Evolutionary conservation across 2,888 invertebrate species (phyloP).

Genomic region (Alcis repandata): DNA sequence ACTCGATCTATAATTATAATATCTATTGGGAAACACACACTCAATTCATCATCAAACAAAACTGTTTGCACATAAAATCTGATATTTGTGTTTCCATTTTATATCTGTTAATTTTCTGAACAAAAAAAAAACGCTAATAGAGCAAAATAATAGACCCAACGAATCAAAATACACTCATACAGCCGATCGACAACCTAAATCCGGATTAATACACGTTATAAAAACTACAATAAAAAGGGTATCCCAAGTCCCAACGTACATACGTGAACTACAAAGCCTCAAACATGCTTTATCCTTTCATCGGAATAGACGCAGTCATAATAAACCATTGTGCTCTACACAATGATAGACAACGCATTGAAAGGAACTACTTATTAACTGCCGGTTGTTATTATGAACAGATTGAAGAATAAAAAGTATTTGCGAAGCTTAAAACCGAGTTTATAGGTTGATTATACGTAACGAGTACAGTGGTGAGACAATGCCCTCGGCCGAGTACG

Average conservation of each 20-base stretch:
- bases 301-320: conserved; percentile 43
- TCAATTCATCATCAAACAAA: too few species aligned
- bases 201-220: conserved; percentile 28
- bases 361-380: conserved; percentile 22
- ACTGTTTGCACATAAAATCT: too few species aligned
- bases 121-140: neutral
- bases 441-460: too few species aligned
- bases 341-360: conserved; percentile 36
- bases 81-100: too few species aligned
- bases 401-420: conserved; percentile 22
- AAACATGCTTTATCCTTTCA: conserved; percentile 37
- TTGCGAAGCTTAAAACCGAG: neutral
- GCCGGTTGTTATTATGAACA: conserved; percentile 15
- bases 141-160: neutral
- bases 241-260: conserved; percentile 7
- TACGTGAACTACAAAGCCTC: conserved; percentile 24
- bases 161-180: conserved; percentile 2
- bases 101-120: neutral
- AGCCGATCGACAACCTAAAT: conserved; percentile 13
- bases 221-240: conserved; percentile 26
- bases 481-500: too few species aligned
- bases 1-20: too few species aligned
- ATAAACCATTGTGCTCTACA: conserved; percentile 46
- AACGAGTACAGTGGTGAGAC: too few species aligned
- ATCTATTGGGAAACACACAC: too few species aligned